phyloP scores from a whole-genome alignment of 2,888 invertebrate species.

The Eilema depressum region DNA sequence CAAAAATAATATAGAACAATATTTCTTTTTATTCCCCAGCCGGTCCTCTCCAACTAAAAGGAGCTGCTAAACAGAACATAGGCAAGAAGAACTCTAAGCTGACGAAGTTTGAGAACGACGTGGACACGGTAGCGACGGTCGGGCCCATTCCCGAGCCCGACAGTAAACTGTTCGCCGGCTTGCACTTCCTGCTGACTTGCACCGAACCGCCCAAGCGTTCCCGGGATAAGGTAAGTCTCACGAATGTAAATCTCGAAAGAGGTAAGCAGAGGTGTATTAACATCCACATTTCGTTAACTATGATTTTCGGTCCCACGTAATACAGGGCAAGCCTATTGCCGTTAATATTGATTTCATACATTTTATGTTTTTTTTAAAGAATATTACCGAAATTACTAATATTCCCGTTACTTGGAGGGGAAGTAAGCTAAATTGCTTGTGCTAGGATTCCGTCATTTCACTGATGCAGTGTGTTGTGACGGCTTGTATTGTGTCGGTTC shows the following conservation, averaged over 20 bases:
- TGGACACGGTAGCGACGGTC: conserved; percentile 76
- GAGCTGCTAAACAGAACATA: conserved; percentile 82
- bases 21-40: conserved; percentile 58
- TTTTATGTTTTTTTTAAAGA: too few species aligned
- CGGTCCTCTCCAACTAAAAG: conserved; percentile 82
- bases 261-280: too few species aligned
- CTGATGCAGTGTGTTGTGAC: too few species aligned
- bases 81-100: conserved; percentile 84
- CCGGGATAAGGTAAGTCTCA: conserved; percentile 53
- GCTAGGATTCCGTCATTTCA: too few species aligned
- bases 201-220: conserved; percentile 74
- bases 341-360: too few species aligned
- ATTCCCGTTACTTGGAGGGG: too few species aligned
- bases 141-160: conserved; percentile 86
- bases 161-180: conserved; percentile 82
- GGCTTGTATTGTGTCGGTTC: too few species aligned
- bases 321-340: not conserved
- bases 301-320: not conserved
- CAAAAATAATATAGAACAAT: not conserved
- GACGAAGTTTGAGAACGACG: conserved; percentile 81
- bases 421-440: too few species aligned
- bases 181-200: conserved; percentile 87
- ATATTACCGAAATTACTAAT: too few species aligned
- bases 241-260: too few species aligned
- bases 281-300: not conserved